Conservation (phyloP, 2,113 vertebrate species). For the Isichthys henryi region DNA sequence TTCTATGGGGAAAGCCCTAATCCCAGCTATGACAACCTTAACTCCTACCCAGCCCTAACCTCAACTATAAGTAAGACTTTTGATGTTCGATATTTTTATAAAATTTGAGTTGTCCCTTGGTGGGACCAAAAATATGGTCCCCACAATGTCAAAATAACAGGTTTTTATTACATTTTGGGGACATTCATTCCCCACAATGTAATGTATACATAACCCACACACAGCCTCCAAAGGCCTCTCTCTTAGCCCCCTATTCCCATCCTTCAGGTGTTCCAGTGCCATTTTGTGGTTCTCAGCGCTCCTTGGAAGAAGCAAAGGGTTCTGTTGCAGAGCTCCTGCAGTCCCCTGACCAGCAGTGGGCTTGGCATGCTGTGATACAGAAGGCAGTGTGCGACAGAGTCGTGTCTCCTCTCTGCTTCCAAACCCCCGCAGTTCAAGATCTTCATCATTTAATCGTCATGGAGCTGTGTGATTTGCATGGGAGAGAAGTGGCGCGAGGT, state of each 20-base stretch:
- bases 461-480: neutral
- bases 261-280: neutral
- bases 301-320: slow-evolving; percentile 20
- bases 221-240: neutral
- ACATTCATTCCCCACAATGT: neutral
- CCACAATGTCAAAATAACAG: neutral
- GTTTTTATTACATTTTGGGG: neutral
- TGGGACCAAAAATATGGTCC: neutral
- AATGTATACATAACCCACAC: neutral
- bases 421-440: neutral
- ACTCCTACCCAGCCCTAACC: neutral
- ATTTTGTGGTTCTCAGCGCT: slow-evolving; percentile 17
- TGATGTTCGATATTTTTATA: neutral
- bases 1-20: too few relatives aligned
- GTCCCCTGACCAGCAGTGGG: neutral
- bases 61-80: neutral
- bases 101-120: neutral
- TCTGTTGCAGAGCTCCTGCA: slow-evolving; percentile 7
- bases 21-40: neutral
- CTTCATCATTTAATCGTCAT: neutral
- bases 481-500: neutral
- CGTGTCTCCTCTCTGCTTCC: neutral
- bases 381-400: neutral
- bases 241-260: neutral
- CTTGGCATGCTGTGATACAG: neutral